Conservation (phyloP, 1,140 invertebrate species). For the Drosophila chauvacae region DNA sequence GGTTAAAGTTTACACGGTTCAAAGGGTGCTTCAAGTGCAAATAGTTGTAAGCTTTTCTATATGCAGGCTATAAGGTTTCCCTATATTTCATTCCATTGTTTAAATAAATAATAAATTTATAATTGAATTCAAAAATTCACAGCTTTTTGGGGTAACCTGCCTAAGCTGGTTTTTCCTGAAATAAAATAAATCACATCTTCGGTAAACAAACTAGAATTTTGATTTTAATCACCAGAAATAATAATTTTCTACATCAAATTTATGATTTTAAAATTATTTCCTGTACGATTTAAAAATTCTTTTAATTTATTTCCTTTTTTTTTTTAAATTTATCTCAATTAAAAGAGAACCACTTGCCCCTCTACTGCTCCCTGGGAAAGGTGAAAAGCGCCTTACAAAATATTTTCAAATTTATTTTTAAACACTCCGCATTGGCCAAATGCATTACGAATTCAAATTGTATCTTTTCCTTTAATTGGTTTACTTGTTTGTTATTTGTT, state of each 20-base stretch:
- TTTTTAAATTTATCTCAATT: background rate
- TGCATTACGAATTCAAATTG: constrained; percentile 74
- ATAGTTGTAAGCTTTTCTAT: constrained; percentile 7
- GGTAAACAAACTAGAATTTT: no score
- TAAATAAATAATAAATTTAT: constrained; percentile 28
- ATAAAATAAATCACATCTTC: no score
- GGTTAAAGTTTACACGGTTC: constrained; percentile 32
- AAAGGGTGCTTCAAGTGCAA: constrained; percentile 7
- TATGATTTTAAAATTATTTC: constrained; percentile 8
- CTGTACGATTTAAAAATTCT: background rate
- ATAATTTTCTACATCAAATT: no score
- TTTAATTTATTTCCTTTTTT: background rate
- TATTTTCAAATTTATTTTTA: constrained; percentile 38
- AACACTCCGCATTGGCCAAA: constrained; percentile 20
- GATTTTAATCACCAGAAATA: no score
- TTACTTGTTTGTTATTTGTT: constrained; percentile 74
- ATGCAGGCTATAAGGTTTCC: background rate
- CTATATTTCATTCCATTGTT: background rate
- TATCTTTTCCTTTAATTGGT: constrained; percentile 80
- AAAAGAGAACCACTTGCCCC: background rate
- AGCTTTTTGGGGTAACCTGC: background rate
- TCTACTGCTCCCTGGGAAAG: background rate
- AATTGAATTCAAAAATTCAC: constrained; percentile 24
- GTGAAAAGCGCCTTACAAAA: constrained; percentile 8
- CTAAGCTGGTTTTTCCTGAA: background rate